phyloP scores from a whole-genome alignment of 2,113 vertebrate genomes.

The Plectropomus leopardus region DNA sequence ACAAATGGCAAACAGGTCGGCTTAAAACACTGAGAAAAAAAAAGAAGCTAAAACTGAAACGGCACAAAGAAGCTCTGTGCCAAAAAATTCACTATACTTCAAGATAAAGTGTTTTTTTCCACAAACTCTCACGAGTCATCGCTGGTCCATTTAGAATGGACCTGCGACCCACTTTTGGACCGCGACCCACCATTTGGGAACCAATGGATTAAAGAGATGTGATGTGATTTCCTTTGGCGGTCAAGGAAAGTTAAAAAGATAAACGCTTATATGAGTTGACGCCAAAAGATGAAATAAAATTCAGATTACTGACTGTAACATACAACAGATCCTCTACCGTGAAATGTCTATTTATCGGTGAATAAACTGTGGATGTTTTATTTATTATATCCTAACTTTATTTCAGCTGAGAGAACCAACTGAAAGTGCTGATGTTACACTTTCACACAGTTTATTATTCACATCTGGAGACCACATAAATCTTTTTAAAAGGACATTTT shows the following conservation, averaged over 20 bases:
- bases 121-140: no score
- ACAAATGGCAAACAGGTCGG: no score
- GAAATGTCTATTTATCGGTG: background rate
- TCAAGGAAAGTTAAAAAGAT: background rate
- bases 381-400: background rate
- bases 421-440: background rate
- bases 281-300: background rate
- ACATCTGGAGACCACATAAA: background rate
- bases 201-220: constrained; percentile 11
- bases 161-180: no score
- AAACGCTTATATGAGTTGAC: background rate
- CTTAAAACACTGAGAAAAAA: no score
- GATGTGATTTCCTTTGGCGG: background rate
- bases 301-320: background rate
- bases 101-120: no score
- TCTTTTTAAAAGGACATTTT: background rate
- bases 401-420: background rate
- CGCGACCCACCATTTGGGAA: no score
- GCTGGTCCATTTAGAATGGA: no score
- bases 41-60: no score
- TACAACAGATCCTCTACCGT: background rate
- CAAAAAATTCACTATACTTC: no score
- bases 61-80: no score
- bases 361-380: background rate
- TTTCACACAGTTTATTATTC: background rate